These are phyloP conservation scores for Aramus guarauna DNA, from an alignment of 2,113 vertebrate species.

Conservation along the genomic window DNA sequence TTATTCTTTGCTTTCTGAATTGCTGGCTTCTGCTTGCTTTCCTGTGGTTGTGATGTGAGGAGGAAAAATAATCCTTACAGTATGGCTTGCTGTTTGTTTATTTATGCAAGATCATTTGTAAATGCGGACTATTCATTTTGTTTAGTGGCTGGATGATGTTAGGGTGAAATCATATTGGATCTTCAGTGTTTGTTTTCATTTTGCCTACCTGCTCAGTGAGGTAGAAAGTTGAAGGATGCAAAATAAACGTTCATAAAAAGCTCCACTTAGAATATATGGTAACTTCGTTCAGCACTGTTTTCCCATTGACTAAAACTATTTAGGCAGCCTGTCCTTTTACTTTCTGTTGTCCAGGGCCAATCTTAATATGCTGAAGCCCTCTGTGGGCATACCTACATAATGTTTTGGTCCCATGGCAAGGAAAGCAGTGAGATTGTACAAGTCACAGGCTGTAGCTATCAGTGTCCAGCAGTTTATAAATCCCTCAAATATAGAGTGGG, in stretches of 20 bases:
- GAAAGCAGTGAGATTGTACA: not conserved
- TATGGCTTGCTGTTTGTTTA: not conserved
- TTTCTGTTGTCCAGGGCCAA: not conserved
- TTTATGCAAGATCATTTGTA: not conserved
- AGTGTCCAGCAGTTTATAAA: not conserved
- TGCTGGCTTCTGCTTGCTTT: not conserved
- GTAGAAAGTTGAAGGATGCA: not conserved
- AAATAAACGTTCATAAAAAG: not conserved
- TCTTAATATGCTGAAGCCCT: not conserved
- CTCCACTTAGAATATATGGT: not conserved
- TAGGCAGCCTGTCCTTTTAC: not conserved
- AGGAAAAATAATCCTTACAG: not conserved
- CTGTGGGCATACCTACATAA: not conserved
- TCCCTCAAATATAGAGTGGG: not conserved
- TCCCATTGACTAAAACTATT: not conserved
- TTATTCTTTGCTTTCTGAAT: not conserved
- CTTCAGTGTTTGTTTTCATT: not conserved
- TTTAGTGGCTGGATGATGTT: not conserved
- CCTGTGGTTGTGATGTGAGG: not conserved
- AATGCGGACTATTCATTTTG: not conserved
- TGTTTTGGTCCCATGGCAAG: not conserved
- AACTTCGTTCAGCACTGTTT: not conserved
- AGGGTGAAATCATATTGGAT: not conserved
- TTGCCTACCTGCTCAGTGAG: not conserved
- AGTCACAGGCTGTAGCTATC: not conserved